Evolutionary conservation across 2,113 vertebrate species (phyloP).

Genomic region (Bostrychus sinensis): DNA sequence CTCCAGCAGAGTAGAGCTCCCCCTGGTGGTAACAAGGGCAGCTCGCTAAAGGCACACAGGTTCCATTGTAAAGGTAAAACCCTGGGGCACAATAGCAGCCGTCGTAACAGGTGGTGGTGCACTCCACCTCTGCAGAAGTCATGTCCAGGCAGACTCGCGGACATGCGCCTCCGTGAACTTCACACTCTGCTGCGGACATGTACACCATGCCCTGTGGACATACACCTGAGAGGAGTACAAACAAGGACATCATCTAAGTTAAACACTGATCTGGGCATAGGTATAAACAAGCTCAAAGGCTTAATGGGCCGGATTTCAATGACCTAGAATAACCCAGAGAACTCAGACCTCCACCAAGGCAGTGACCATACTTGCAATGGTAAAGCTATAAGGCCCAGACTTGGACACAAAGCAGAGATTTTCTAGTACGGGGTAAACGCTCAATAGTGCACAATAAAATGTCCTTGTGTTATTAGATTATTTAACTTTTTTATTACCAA

Average conservation of each 20-base stretch:
- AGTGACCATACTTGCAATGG: too few relatives aligned
- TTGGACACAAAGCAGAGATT: too few relatives aligned
- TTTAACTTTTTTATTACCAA: too few relatives aligned
- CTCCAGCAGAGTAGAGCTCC: conserved; percentile 61
- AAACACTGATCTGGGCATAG: background rate
- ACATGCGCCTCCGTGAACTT: conserved; percentile 77
- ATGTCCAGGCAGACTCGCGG: conserved; percentile 84
- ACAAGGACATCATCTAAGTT: background rate
- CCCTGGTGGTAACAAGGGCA: conserved; percentile 86
- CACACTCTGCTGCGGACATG: conserved; percentile 78
- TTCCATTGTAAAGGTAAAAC: conserved; percentile 82
- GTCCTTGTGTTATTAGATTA: too few relatives aligned
- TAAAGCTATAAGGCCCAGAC: too few relatives aligned
- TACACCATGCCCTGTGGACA: conserved; percentile 83
- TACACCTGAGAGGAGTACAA: conserved; percentile 64
- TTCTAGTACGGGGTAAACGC: too few relatives aligned
- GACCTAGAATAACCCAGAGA: too few relatives aligned
- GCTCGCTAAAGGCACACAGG: conserved; percentile 74
- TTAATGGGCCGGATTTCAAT: too few relatives aligned
- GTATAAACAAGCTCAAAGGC: background rate
- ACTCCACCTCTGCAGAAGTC: conserved; percentile 79
- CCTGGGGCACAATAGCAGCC: conserved; percentile 84
- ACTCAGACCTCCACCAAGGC: too few relatives aligned
- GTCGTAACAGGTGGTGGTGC: conserved; percentile 78
- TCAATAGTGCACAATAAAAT: too few relatives aligned